These are phyloP conservation scores for Sebastes nivosus DNA, from an alignment of 2,797 vertebrate genomes.

Conservation along the genomic window DNA sequence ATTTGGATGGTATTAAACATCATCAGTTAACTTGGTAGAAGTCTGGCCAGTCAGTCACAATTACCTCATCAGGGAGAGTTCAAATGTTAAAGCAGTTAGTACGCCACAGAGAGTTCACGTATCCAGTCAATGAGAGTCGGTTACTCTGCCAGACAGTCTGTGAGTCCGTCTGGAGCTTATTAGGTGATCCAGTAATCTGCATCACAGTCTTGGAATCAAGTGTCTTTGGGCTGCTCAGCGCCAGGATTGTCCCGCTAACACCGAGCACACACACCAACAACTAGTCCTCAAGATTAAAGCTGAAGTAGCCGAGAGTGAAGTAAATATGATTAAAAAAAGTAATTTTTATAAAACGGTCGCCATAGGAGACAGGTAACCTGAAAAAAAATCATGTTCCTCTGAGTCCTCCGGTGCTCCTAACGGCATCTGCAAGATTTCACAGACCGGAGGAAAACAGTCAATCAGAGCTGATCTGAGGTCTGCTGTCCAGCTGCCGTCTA, in stretches of 20 bases:
- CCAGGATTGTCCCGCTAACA: background rate
- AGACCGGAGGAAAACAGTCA: too few species aligned
- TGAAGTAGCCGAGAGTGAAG: fast-evolving
- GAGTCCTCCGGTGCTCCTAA: too few species aligned
- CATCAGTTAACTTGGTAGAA: background rate
- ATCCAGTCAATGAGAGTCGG: background rate
- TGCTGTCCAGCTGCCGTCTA: too few species aligned
- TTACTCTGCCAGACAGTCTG: background rate
- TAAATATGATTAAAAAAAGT: too few species aligned
- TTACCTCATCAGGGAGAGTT: background rate
- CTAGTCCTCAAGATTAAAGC: background rate
- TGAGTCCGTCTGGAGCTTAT: background rate
- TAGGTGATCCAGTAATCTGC: background rate
- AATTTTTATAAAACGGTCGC: too few species aligned
- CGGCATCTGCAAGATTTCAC: too few species aligned
- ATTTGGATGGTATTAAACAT: constrained; percentile 10
- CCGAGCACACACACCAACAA: too few species aligned
- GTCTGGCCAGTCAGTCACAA: background rate
- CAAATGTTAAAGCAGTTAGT: background rate
- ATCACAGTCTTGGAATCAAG: background rate
- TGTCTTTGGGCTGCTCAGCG: background rate
- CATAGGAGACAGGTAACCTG: too few species aligned
- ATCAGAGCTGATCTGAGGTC: too few species aligned
- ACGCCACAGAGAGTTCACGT: background rate
- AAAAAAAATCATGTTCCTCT: too few species aligned